Evolutionary conservation across 2,113 vertebrate genomes (phyloP), one percentile per base, ranked within the genome.

Genomic region (Vulpes lagopus): DNA sequence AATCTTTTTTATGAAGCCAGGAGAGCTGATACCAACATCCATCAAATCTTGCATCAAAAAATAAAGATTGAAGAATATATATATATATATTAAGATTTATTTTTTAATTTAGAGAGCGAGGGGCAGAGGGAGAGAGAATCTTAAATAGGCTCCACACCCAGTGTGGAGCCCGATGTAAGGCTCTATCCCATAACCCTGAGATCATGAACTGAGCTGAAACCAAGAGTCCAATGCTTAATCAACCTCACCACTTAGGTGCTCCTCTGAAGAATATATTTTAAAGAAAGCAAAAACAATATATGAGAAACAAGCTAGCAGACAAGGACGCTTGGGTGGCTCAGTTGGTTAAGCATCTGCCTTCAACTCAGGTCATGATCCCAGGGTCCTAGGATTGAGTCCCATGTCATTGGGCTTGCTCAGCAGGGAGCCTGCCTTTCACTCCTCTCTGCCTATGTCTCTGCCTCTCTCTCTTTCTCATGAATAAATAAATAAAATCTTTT

Each of bases 241-340:
- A 3, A 67, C 15, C n/a, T 14, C 0, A 23, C 65, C 30, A 67
- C 30, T 3, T 30, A n/a, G 32, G 65, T 17, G 16, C 32, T 32
- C 32, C 53, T 90, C 59, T 51, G 93, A 87, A 95, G 51, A 89
- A 89, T 84, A 80, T 67, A 84, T 84, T 76, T 85, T 92, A 64
- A 5, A 11, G 53, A 38, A 67, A 65, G 17, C 59, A 71, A 80
- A 89, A 90, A 22, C 78, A 73, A 78, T 83, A 84, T 51, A 51
- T 64, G 59, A 87, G 38, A 90, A 90, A 81, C 14, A 89, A 84
- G 83, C 74, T 32, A 93, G 32, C 4, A 91, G 16, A 49, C 19
- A 23, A 43, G 43, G 5, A 43, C 6, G 43, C 43, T 43, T 43
- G 43, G 43, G 5, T 43, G 43, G 43, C 43, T 43, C 43, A 43